Conservation (phyloP, 2,888 invertebrate genomes). For the Helleia helle region DNA sequence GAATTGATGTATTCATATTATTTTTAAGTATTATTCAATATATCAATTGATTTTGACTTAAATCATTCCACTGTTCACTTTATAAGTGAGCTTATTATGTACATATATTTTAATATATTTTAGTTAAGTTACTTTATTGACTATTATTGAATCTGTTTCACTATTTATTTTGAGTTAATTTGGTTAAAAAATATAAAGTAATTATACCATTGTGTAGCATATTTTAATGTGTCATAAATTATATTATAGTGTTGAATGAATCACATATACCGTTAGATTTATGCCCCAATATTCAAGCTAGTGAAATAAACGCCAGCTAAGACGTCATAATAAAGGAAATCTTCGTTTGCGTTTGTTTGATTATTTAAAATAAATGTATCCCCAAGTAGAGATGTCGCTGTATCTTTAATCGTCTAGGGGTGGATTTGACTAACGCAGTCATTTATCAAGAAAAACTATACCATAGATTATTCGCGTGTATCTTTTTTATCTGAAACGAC, state of each 20-base stretch:
- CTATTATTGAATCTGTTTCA: not conserved
- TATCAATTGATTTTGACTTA: not conserved
- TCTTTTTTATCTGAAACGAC: too few relatives aligned
- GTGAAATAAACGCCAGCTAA: not conserved
- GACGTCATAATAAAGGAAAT: not conserved
- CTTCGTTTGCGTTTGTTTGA: not conserved
- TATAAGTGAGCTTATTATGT: slow-evolving; percentile 1
- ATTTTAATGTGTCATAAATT: slow-evolving; percentile 2
- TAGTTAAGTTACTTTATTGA: not conserved
- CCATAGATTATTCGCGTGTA: too few relatives aligned
- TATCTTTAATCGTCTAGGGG: not conserved
- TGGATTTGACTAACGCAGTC: too few relatives aligned
- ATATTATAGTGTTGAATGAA: not conserved
- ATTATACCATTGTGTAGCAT: slow-evolving; percentile 1
- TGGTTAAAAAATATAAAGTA: not conserved
- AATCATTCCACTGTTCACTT: slow-evolving; percentile 2
- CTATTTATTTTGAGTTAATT: slow-evolving; percentile 3
- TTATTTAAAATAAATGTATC: not conserved
- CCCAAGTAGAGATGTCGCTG: not conserved
- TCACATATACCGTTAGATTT: not conserved
- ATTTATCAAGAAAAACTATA: too few relatives aligned
- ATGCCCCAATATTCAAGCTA: not conserved
- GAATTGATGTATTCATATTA: too few relatives aligned
- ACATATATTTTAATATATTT: slow-evolving; percentile 5
- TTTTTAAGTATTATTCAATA: too few relatives aligned